A percentile compares a stretch with the other conserved stretches of the same genome.
Conservation (phyloP, 2,113 vertebrate species). For the Lanius ludovicianus region DNA sequence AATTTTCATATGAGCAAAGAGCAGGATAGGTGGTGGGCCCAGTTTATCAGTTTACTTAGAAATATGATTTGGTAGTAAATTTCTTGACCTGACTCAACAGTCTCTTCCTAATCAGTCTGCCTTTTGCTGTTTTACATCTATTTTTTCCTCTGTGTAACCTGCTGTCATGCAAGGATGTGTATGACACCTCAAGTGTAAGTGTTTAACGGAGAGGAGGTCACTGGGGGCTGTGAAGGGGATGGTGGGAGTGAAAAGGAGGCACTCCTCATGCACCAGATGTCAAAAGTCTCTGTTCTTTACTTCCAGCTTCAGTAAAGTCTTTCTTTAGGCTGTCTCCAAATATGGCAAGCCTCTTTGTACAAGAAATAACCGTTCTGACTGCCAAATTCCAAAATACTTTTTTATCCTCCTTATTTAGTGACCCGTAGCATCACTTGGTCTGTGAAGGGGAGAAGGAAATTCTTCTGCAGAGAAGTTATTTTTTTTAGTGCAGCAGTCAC, state of each 20-base stretch:
- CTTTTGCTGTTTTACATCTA: neutral
- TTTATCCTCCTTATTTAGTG: neutral
- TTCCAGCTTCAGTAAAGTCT: neutral
- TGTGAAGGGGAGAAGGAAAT: neutral
- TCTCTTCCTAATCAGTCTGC: neutral
- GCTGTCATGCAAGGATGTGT: neutral
- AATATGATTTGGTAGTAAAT: neutral
- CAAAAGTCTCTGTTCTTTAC: neutral
- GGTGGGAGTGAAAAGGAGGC: neutral
- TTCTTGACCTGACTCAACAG: neutral
- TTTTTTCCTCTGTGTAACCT: neutral
- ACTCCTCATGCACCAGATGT: neutral
- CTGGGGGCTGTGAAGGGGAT: neutral
- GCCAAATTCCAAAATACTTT: neutral
- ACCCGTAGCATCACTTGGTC: neutral
- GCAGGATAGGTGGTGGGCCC: neutral
- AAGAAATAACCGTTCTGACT: neutral
- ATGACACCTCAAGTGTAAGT: neutral
- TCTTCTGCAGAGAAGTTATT: neutral
- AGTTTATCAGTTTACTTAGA: neutral
- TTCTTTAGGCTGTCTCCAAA: neutral
- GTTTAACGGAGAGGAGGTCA: fast-evolving
- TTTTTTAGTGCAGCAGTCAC: neutral
- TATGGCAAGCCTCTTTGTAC: neutral
- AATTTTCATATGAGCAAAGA: neutral